These are phyloP conservation scores for Vidua chalybeata DNA, from an alignment of 2,113 vertebrate genomes.

Conservation along the genomic window DNA sequence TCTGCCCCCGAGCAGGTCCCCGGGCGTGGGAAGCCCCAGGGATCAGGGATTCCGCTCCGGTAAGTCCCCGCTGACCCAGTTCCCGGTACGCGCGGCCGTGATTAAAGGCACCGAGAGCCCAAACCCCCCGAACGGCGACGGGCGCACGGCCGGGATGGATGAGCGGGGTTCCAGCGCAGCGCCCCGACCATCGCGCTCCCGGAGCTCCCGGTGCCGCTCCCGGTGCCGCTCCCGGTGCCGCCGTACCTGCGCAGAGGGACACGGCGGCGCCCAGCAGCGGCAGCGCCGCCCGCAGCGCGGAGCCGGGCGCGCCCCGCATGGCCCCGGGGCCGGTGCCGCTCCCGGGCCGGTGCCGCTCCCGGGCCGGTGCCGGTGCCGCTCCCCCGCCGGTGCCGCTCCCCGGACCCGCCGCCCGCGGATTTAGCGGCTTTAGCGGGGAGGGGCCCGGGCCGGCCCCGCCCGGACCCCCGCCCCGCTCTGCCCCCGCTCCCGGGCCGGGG, in stretches of 20 bases:
- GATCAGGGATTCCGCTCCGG: not conserved
- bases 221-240: not conserved
- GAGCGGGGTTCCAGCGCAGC: not conserved
- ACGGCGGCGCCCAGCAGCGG: conserved; percentile 54
- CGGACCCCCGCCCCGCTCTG: too few species aligned
- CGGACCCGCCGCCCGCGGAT: too few species aligned
- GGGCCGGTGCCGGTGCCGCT: too few species aligned
- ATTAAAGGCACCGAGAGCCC: not conserved
- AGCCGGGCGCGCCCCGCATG: conserved; percentile 38
- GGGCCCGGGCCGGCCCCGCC: too few species aligned
- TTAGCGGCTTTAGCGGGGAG: too few species aligned
- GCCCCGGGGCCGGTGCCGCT: not conserved
- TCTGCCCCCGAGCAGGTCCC: not conserved
- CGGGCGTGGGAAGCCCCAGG: not conserved
- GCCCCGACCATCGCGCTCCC: not conserved
- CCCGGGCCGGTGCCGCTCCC: too few species aligned
- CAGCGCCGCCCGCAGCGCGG: conserved; percentile 35
- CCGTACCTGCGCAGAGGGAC: conserved; percentile 68
- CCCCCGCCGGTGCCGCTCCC: too few species aligned
- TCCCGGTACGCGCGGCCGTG: not conserved
- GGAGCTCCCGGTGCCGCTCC: not conserved
- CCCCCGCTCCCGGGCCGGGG: too few species aligned
- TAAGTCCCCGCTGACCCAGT: not conserved
- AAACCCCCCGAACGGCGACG: not conserved
- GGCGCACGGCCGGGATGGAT: not conserved